phyloP scores from a whole-genome alignment of 2,888 invertebrate genomes.

The Eupithecia centaureata region DNA sequence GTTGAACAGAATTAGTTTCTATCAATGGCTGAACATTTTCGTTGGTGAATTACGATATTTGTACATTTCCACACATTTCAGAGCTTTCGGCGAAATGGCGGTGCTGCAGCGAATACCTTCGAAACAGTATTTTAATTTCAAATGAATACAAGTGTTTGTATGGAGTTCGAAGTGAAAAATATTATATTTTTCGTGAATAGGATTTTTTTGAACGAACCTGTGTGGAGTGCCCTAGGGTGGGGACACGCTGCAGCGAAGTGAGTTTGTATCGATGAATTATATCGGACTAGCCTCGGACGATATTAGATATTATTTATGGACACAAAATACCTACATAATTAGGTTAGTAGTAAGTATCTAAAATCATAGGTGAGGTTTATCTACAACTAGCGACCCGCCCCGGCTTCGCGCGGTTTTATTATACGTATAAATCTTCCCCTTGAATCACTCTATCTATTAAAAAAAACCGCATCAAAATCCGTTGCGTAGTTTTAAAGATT shows the following conservation, averaged over 20 bases:
- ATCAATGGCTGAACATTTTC: not conserved
- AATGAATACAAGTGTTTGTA: slow-evolving; percentile 42
- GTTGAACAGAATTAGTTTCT: not conserved
- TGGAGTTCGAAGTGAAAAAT: slow-evolving; percentile 45
- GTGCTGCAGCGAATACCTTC: slow-evolving; percentile 1
- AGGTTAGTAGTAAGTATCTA: too few species aligned
- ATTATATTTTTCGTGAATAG: slow-evolving; percentile 53
- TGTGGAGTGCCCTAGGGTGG: slow-evolving; percentile 13
- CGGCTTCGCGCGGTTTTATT: too few species aligned
- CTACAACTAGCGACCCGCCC: too few species aligned
- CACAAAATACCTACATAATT: too few species aligned
- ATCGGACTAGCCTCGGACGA: not conserved
- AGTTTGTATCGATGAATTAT: not conserved
- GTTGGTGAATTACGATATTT: not conserved
- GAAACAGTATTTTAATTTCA: slow-evolving; percentile 36
- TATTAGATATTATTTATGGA: too few species aligned
- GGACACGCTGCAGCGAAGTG: not conserved
- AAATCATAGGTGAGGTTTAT: too few species aligned
- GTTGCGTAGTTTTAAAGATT: too few species aligned
- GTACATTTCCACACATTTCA: not conserved
- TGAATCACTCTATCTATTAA: too few species aligned
- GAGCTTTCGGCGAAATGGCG: not conserved
- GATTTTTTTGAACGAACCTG: slow-evolving; percentile 48
- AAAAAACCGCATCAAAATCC: too few species aligned
- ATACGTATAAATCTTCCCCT: too few species aligned